Base-by-base conservation (phyloP, 2,113 vertebrate species). In the Upupa epops region DNA sequence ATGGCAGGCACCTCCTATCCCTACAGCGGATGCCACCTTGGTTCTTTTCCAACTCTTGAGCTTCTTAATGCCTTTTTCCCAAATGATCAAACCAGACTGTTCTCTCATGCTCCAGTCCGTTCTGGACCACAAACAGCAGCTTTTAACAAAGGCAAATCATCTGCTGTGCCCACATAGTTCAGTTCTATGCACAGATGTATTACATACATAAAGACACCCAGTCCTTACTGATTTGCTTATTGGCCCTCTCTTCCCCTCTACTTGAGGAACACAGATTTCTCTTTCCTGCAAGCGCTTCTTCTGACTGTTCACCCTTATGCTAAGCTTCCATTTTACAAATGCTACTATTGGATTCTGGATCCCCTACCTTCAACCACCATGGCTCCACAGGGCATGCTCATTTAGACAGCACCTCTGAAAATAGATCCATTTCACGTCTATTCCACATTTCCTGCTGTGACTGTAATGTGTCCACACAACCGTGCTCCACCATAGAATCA, bases 1-100 rank as follows among this genome's bases (percentile, higher is more conserved):
- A 60, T 51, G 59, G 25, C 22, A 25, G 0, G 0, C 2, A 1
- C 45, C 28, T 70, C 59, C 69, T 77, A 69, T 78, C 18, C 48
- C 40, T 68, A 66, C 48, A 78, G 42, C 65, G 70, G 56, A 70
- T 65, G 28, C 31, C 34, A 63, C 48, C n/a, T 66, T 55, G 8
- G 15, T 37, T 68, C 32, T 72, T 69, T 69, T 84, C 70, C 54
- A 70, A 7, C 13, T 66, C 45, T 42, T 70, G 51, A 83, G 22
- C 75, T 91, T 84, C 74, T 73, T 37, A 32, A 24, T 81, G 40
- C 46, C 51, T 61, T n/a, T 42, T 45, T 48, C 55, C 17, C 34
- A 68, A 71, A 64, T n/a, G 51, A 76, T 26, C 83, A 29, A 58
- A 32, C 12, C 34, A 48, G 42, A 73, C 32, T 77, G 60, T 61